These are phyloP conservation scores for Epizoanthus scotinus DNA, from an alignment of 92 coral and sea anemone species.

Conservation along the genomic window DNA sequence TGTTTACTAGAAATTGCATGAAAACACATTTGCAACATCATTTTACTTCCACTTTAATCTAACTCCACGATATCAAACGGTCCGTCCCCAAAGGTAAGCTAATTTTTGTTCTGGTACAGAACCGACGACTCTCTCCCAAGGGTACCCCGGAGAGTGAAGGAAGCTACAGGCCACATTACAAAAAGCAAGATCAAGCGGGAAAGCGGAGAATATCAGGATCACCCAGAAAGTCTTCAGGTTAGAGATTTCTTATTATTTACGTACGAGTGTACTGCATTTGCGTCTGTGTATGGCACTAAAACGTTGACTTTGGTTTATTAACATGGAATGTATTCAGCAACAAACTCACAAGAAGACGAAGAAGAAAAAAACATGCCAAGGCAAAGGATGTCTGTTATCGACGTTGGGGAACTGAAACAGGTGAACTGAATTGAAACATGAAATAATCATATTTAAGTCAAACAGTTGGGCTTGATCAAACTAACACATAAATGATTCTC, in stretches of 20 bases:
- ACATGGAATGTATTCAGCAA: neutral
- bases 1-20: too few relatives aligned
- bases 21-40: too few relatives aligned
- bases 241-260: neutral
- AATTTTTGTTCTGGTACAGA: neutral
- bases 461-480: too few relatives aligned
- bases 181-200: neutral
- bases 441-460: neutral
- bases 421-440: slow-evolving; percentile 48
- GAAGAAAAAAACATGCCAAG: slow-evolving; percentile 68
- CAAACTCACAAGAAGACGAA: slow-evolving; percentile 45
- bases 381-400: slow-evolving; percentile 84
- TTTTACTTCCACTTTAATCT: too few relatives aligned
- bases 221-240: neutral
- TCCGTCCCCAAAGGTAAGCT: too few relatives aligned
- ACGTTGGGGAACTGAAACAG: slow-evolving; percentile 80
- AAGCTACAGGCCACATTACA: neutral
- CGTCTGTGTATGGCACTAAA: neutral
- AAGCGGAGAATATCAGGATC: slow-evolving; percentile 12
- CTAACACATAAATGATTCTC: neutral
- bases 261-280: neutral
- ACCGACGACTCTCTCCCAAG: slow-evolving; percentile 17
- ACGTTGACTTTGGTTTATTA: neutral
- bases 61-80: too few relatives aligned
- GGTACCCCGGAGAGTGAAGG: neutral